A percentile compares a stretch with the other conserved stretches of the same genome.
phyloP scores from a whole-genome alignment of 2,888 invertebrate genomes.

The Thumatha senex region DNA sequence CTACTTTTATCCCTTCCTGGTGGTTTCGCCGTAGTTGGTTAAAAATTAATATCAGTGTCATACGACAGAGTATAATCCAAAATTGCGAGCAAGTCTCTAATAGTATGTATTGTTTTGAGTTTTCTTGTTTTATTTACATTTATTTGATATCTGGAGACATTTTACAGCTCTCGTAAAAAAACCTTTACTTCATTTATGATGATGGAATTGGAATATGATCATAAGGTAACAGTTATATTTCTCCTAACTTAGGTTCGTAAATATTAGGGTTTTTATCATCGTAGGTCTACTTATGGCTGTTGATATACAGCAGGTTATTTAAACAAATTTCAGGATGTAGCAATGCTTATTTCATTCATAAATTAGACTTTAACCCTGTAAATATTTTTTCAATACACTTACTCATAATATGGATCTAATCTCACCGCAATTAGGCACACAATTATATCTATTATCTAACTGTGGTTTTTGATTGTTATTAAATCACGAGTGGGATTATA shows the following conservation, averaged over 20 bases:
- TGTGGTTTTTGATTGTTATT: no score
- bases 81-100: background rate
- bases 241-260: background rate
- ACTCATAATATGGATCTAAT: no score
- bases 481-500: no score
- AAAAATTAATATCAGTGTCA: no score
- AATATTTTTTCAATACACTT: no score
- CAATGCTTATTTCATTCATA: background rate
- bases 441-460: no score
- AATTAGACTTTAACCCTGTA: no score
- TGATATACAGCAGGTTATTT: background rate
- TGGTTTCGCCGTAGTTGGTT: no score
- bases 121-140: background rate
- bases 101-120: background rate
- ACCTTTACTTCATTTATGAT: constrained; percentile 11
- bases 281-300: background rate
- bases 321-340: background rate
- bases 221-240: constrained; percentile 8
- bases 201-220: constrained; percentile 13
- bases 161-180: constrained; percentile 6
- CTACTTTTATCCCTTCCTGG: no score
- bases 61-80: background rate
- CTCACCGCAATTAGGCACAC: no score
- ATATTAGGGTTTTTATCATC: background rate
- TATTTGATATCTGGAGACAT: background rate